Conservation (phyloP, 2,113 vertebrate genomes). For the Pomatorhinus ruficollis region DNA sequence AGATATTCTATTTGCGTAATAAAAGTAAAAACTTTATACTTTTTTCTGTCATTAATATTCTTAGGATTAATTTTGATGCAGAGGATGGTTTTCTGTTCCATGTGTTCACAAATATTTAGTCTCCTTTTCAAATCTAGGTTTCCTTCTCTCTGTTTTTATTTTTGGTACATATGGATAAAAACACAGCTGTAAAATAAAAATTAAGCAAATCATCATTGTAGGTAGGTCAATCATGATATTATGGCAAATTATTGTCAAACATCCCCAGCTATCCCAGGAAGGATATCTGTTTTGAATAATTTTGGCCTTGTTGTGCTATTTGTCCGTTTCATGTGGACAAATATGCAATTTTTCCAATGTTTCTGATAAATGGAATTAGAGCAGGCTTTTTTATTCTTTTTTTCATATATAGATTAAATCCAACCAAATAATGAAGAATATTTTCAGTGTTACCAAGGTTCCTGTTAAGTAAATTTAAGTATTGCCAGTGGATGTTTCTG, state of each 20-base stretch:
- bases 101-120: background rate
- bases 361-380: background rate
- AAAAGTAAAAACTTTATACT: background rate
- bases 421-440: background rate
- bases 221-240: background rate
- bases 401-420: background rate
- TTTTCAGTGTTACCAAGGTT: background rate
- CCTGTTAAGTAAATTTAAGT: background rate
- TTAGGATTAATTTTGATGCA: background rate
- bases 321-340: background rate
- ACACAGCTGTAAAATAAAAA: background rate
- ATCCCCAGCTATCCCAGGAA: background rate
- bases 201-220: background rate
- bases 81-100: fast-evolving
- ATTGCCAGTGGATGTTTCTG: background rate
- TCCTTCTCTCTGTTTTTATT: background rate
- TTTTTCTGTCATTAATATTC: background rate
- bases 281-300: background rate
- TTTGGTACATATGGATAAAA: background rate
- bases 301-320: background rate
- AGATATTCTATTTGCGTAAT: background rate
- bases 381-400: background rate
- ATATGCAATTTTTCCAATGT: background rate
- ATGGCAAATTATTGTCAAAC: background rate
- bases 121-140: background rate